These are phyloP conservation scores for Pyrgus malvae DNA, from an alignment of 2,888 invertebrate genomes.

Conservation along the genomic window DNA sequence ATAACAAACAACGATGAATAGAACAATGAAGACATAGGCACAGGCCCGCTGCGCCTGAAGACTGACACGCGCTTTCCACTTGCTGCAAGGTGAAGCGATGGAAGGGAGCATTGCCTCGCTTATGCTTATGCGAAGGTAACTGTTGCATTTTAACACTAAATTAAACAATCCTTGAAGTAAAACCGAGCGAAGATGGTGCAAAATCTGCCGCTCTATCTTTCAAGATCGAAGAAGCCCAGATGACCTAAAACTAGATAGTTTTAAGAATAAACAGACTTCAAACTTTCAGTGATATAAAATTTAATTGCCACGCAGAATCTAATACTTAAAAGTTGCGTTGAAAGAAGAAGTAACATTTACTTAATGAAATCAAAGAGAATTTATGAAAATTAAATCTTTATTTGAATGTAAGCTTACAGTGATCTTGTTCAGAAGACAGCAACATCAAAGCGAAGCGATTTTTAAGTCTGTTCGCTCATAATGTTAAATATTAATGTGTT, in stretches of 20 bases:
- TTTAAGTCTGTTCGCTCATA: slow-evolving; percentile 34
- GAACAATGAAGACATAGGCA: slow-evolving; percentile 33
- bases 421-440: slow-evolving; percentile 22
- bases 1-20: slow-evolving; percentile 26
- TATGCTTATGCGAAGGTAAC: slow-evolving; percentile 19
- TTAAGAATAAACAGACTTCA: no score
- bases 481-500: slow-evolving; percentile 32
- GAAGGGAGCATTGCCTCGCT: slow-evolving; percentile 33
- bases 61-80: slow-evolving; percentile 37
- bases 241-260: no score
- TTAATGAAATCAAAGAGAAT: slow-evolving; percentile 20
- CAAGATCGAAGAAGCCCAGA: no score
- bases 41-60: slow-evolving; percentile 37
- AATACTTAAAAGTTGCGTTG: slow-evolving; percentile 10
- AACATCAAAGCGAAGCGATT: slow-evolving; percentile 36
- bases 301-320: background rate
- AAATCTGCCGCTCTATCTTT: background rate
- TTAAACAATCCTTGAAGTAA: slow-evolving; percentile 10
- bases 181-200: background rate
- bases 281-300: no score
- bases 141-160: slow-evolving; percentile 19
- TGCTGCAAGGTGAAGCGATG: slow-evolving; percentile 30
- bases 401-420: slow-evolving; percentile 22
- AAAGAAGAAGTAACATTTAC: slow-evolving; percentile 13
- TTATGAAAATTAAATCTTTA: slow-evolving; percentile 24